Evolutionary conservation across 1,140 invertebrate genomes (phyloP).

Genomic region (Caenorhabditis remanei): DNA sequence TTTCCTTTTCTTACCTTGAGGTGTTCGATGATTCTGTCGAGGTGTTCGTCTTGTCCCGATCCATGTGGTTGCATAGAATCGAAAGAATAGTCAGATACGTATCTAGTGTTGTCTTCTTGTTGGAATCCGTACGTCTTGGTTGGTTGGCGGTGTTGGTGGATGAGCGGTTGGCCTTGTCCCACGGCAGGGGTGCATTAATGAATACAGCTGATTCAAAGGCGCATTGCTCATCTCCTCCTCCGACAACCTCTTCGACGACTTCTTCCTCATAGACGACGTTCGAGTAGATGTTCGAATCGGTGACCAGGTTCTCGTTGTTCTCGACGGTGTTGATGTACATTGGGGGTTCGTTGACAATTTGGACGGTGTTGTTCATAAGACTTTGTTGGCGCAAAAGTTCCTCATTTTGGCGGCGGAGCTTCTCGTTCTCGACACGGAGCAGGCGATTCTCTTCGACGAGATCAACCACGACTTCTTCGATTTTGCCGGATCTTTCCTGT

Average conservation of each 20-base stretch:
- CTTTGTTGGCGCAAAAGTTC: slow-evolving; percentile 14
- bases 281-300: slow-evolving; percentile 2
- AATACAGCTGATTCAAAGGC: slow-evolving; percentile 65
- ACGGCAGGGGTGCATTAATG: slow-evolving; percentile 65
- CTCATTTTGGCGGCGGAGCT: slow-evolving; percentile 59
- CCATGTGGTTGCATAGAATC: slow-evolving; percentile 25
- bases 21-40: slow-evolving; percentile 58
- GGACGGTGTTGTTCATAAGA: neutral
- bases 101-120: neutral
- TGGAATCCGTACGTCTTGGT: slow-evolving; percentile 7
- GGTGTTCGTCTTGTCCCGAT: neutral
- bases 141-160: neutral
- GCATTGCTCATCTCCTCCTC: slow-evolving; percentile 4
- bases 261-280: slow-evolving; percentile 39
- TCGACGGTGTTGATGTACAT: no score
- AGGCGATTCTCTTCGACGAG: slow-evolving; percentile 73
- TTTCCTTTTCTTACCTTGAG: slow-evolving; percentile 11
- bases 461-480: slow-evolving; percentile 75
- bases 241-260: neutral
- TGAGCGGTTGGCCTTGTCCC: slow-evolving; percentile 55
- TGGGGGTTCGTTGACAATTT: neutral
- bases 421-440: slow-evolving; percentile 70
- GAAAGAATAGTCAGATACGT: slow-evolving; percentile 25
- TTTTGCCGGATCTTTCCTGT: slow-evolving; percentile 60
- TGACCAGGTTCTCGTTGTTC: neutral